phyloP scores from a whole-genome alignment of 2,797 vertebrate genomes.

The Thalassophryne amazonica region DNA sequence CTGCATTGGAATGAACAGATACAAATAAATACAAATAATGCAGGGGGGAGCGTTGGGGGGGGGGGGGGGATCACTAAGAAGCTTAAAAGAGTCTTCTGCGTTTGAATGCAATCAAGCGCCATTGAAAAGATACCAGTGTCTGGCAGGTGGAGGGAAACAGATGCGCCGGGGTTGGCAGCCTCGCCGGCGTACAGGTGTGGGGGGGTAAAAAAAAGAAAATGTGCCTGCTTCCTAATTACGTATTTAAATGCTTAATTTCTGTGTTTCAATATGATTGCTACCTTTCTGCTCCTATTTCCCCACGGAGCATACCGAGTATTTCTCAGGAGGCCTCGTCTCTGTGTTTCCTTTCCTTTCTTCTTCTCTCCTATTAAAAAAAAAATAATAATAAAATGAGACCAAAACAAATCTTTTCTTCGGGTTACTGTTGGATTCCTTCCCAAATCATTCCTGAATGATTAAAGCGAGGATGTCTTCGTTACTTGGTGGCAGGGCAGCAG shows the following conservation, averaged over 20 bases:
- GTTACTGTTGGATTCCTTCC: constrained; percentile 68
- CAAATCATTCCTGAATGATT: constrained; percentile 65
- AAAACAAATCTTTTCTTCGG: constrained; percentile 65
- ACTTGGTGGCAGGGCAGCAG: constrained; percentile 61
- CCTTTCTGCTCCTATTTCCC: constrained; percentile 80
- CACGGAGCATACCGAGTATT: constrained; percentile 47
- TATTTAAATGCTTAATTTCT: constrained; percentile 85
- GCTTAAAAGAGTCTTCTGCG: constrained; percentile 94
- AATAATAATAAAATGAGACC: constrained; percentile 27
- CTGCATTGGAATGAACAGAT: constrained; percentile 98
- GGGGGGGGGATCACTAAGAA: constrained; percentile 84
- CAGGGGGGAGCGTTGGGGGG: constrained; percentile 11
- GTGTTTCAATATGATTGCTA: constrained; percentile 88
- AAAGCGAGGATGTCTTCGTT: constrained; percentile 66
- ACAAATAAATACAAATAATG: constrained; percentile 80
- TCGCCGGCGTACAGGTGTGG: constrained; percentile 79
- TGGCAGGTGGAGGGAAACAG: constrained; percentile 99
- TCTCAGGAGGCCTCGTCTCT: constrained; percentile 40
- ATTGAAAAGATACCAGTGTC: constrained; percentile 97
- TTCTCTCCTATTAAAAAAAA: constrained; percentile 21
- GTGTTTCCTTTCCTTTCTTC: constrained; percentile 48
- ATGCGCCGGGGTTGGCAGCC: constrained; percentile 85
- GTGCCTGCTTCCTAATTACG: constrained; percentile 79
- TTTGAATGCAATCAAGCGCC: constrained; percentile 97
- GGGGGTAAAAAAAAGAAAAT: no score